phyloP scores from a whole-genome alignment of 1,140 invertebrate genomes.

The Zeugodacus cucurbitae region DNA sequence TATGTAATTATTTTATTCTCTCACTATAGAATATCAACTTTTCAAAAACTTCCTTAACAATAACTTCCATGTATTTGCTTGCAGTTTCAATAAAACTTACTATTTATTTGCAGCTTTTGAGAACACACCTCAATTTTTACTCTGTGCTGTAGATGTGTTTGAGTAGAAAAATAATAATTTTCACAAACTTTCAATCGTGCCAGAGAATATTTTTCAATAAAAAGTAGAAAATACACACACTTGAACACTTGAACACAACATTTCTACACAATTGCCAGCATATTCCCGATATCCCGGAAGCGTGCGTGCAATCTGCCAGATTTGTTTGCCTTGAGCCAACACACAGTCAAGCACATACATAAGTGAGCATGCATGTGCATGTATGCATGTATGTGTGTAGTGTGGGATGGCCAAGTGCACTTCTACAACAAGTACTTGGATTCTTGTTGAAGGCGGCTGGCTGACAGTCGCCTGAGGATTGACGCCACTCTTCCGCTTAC shows the following conservation, averaged over 20 bases:
- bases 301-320: conserved; percentile 13
- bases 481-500: background rate
- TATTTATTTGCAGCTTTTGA: background rate
- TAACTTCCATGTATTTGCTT: background rate
- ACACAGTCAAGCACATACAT: background rate
- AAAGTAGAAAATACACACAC: background rate
- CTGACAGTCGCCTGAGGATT: background rate
- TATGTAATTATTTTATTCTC: background rate
- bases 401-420: background rate
- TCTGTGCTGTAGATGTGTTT: too few species aligned
- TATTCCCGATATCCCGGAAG: conserved; percentile 2
- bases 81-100: background rate
- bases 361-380: background rate
- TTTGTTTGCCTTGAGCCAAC: conserved; percentile 14
- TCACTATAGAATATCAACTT: background rate
- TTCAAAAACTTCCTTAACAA: background rate
- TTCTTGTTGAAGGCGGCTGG: background rate
- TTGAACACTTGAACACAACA: background rate
- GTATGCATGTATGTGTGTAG: background rate
- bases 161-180: background rate
- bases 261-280: background rate
- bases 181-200: background rate
- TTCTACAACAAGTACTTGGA: background rate
- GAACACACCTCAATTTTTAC: background rate
- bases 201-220: background rate